Evolutionary conservation across 2,888 invertebrate species (phyloP), one percentile per base, ranked within the genome.

Genomic region (Calliscelio sp.): DNA sequence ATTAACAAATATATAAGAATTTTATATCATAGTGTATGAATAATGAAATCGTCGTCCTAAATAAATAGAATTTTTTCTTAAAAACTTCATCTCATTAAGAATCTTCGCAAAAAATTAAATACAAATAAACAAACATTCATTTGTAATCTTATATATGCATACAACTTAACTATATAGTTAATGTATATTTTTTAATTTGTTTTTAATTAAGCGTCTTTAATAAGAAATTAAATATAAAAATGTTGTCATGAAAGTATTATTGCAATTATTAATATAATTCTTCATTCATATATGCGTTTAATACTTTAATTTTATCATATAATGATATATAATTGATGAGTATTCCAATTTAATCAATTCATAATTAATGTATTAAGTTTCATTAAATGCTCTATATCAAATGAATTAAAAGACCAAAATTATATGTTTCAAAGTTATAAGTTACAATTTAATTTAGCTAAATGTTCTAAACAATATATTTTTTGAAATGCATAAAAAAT

Each of bases 41-140:
- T 32, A 32, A 38, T 38, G 14, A 38, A 38, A 38, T 38, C 38
- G 14, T 49, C 22, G 49, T 49, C 22, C 10, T 49, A 49, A 49
- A 49, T 49, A 49, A 22, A 44, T 49, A 49, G 11, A 49, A 4
- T 22, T 20, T 22, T 49, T 20, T 71, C 32, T 16, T 28, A 70
- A 55, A 41, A 16, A 57, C n/a, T 32, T 55, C 16, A 44, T 63
- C 57, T 57, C 41, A 55, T 38, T 55, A 70, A 63, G 22, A 49
- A 49, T 49, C n/a, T n/a, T 20, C 22, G 2, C 22, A 22, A 22
- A 2, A 53, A 53, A 53, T n/a, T 53, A 2, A n/a, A 25, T 53
- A 16, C 22, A 22, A 22, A 53, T n/a, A 53, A 53, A 53, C n/a
- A 25, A 10, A 25, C 20, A 25, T 25, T 53, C 25, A 53, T 53